A percentile compares a stretch with the other conserved stretches of the same genome.
Evolutionary conservation across 2,113 vertebrate genomes (phyloP).

Genomic region (Erythrocercus mccallii): DNA sequence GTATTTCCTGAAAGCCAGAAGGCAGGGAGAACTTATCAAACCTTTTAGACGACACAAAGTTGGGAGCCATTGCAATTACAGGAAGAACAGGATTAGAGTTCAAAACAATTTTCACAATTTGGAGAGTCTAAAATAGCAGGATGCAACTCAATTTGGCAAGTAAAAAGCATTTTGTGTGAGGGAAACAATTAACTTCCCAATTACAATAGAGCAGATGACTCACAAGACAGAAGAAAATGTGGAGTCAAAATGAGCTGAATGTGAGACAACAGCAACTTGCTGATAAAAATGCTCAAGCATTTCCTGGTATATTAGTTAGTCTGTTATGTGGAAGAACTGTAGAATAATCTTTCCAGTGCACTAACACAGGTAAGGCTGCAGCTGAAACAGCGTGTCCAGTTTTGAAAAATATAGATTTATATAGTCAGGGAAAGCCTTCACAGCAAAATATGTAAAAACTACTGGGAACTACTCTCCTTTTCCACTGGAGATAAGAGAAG

Average conservation of each 20-base stretch:
- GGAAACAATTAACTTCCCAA: slow-evolving; percentile 27
- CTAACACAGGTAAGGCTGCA: not conserved
- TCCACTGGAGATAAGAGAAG: not conserved
- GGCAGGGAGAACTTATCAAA: not conserved
- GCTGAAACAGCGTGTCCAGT: accelerated
- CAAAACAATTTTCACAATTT: slow-evolving; percentile 1
- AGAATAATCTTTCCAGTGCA: not conserved
- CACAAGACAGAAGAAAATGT: not conserved
- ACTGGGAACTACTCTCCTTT: not conserved
- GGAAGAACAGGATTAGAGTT: not conserved
- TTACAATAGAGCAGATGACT: slow-evolving; percentile 38
- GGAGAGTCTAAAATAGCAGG: not conserved
- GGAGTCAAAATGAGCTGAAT: not conserved
- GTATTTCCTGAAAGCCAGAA: not conserved
- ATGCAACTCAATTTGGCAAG: not conserved
- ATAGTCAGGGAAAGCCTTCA: not conserved
- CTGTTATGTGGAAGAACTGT: not conserved
- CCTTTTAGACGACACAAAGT: not conserved
- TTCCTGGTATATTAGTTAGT: not conserved
- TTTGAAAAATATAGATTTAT: not conserved
- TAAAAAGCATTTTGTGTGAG: not conserved
- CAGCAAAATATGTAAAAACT: not conserved
- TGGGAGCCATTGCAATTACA: not conserved
- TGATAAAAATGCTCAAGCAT: not conserved
- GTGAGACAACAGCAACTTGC: not conserved